Evolutionary conservation across 1,140 invertebrate genomes (phyloP), one percentile per base, ranked within the genome.

Genomic region (Mesaphorura yosii): DNA sequence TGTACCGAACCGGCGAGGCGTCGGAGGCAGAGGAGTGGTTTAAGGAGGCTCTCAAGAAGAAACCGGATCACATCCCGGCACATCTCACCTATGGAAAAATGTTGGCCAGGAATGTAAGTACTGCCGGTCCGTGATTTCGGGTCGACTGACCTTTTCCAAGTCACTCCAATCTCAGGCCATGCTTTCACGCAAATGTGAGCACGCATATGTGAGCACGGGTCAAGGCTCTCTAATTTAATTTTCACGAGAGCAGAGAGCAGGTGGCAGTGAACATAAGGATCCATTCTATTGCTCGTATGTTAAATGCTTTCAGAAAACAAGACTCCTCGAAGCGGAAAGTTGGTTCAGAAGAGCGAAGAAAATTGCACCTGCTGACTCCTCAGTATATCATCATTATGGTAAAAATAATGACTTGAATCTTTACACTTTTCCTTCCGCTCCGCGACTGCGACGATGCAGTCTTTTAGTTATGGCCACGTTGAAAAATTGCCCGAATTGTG

Each of bases 71-170:
- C 68, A 79, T 88, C 48, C 86, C 85, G 15, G 86, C 88, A 29
- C 86, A 93, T 69, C 76, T 94, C 45, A 90, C 87, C 39, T 88
- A 92, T 66, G 90, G 88, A 37, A 89, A 90, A 70, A 80, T 93
- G 46, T 73, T 90, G 22, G 83, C 87, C 31, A 82, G 82, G 74
- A 87, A 88, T 78, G 89, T 92, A 77, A 80, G 82, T 76, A 49
- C 6, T 7, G 28, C 4, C 17, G n/a, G n/a, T n/a, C n/a, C n/a
- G n/a, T n/a, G n/a, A n/a, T n/a, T n/a, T n/a, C n/a, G n/a, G n/a
- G n/a, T n/a, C n/a, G n/a, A n/a, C n/a, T n/a, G n/a, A n/a, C n/a
- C n/a, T n/a, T n/a, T n/a, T n/a, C n/a, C n/a, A n/a, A n/a, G n/a
- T n/a, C n/a, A n/a, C n/a, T n/a, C n/a, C n/a, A n/a, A n/a, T n/a